Evolutionary conservation across 2,797 vertebrate species (phyloP).

Genomic region (Bryconaethiops microstoma): DNA sequence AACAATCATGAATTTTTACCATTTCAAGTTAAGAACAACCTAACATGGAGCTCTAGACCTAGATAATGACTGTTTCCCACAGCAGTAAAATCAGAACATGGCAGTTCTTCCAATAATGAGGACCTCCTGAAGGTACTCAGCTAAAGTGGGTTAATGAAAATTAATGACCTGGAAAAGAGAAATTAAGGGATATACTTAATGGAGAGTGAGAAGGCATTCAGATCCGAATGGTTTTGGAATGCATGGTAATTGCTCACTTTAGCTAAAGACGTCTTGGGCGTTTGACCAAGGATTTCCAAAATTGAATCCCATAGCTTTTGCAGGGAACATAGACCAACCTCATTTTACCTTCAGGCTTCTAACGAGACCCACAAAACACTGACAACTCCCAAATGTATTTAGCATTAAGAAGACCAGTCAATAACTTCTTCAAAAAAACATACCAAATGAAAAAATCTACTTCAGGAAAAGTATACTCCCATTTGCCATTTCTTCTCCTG

Average conservation of each 20-base stretch:
- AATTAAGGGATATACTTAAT: background rate
- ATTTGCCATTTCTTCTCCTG: background rate
- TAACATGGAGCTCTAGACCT: background rate
- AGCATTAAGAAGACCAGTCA: background rate
- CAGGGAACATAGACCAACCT: background rate
- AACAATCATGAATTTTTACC: background rate
- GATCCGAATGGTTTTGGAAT: background rate
- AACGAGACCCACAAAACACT: background rate
- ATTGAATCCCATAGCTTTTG: background rate
- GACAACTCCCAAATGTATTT: background rate
- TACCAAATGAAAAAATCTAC: no score
- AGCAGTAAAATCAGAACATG: background rate
- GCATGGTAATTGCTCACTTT: background rate
- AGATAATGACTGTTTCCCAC: background rate
- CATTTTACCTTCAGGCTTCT: background rate
- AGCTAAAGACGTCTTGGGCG: background rate
- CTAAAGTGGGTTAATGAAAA: background rate
- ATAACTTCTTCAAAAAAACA: no score
- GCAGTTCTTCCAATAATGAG: background rate
- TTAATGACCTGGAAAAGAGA: conserved; percentile 5
- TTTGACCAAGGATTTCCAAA: background rate
- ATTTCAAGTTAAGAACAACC: background rate
- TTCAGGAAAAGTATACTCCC: background rate
- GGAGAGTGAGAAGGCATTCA: background rate
- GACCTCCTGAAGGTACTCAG: background rate